Base-by-base conservation (phyloP, 2,113 vertebrate genomes). In the Takifugu flavidus region DNA sequence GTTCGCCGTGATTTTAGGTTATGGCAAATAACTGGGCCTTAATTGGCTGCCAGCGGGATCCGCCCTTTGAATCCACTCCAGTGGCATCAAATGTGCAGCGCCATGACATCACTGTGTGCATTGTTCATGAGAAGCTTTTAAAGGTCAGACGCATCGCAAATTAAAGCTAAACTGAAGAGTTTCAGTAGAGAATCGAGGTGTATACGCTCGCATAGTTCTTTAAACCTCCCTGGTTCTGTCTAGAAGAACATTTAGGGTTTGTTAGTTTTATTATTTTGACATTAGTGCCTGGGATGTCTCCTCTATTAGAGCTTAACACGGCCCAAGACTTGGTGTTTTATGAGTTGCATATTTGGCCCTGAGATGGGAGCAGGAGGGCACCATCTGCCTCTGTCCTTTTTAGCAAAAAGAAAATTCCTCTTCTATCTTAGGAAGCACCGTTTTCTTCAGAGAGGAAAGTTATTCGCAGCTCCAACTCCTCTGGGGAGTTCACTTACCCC, bases 1-100 rank as follows among this genome's bases (percentile, higher is more conserved):
- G 75, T 82, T 75, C 76, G 72, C 65, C 62, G 72, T 64, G 64
- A 63, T 76, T 47, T 70, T 34, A 82, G 82, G 82, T 65, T 70
- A 72, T 74, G 43, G 58, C 74, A 76, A 57, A 47, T 45, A 79
- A 53, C 68, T 67, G 60, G 73, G 84, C 62, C 57, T 72, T 82
- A 77, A 83, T 83, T 86, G 79, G 77, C 71, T 70, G 64, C 67
- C 71, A 77, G 73, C 44, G 6, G 46, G 75, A 82, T 75, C 72
- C 84, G 73, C 84, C 78, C 78, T 83, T 82, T 88, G 77, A 81
- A 58, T 76, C 43, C 0, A 11, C 64, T 78, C 77, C 80, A 87
- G 72, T 66, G 62, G 70, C 59, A 54, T 85, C 77, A 74, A 81
- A 84, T 72, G 73, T 64, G 52, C 62, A 70, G 68, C 47, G 13